These are phyloP conservation scores for Mnemiopsis leidyi DNA, from an alignment of 37 sponge, comb jelly and placozoan species.

Conservation along the genomic window DNA sequence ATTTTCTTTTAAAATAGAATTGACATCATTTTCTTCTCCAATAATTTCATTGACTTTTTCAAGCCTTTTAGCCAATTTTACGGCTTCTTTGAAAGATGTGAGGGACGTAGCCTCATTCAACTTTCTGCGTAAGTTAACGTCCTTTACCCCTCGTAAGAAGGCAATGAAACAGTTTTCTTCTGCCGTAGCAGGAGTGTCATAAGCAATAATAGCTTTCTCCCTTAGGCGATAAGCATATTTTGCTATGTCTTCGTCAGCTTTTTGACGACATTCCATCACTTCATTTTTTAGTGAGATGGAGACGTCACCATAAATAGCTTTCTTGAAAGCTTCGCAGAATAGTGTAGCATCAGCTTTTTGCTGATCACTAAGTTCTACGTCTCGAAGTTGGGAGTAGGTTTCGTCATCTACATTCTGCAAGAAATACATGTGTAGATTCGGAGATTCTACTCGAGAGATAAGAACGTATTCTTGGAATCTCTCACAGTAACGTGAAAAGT, in stretches of 20 bases:
- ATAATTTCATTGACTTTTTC: neutral
- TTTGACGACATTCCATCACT: constrained; percentile 9
- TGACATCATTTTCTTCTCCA: neutral
- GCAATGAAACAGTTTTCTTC: neutral
- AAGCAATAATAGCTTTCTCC: constrained; percentile 20
- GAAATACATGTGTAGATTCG: neutral
- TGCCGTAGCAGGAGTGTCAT: neutral
- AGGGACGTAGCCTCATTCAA: neutral
- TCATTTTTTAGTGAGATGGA: neutral
- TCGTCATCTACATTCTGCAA: neutral
- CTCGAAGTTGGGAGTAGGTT: neutral
- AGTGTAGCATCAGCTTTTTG: neutral
- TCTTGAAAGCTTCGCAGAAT: neutral
- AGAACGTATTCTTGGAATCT: neutral
- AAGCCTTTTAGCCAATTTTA: neutral
- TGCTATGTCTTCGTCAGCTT: neutral
- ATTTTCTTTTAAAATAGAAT: neutral
- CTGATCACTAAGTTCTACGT: neutral
- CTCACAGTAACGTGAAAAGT: neutral
- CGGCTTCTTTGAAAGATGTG: neutral
- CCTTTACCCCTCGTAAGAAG: neutral
- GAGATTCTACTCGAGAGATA: neutral
- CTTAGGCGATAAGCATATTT: neutral
- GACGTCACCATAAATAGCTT: neutral
- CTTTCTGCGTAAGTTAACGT: neutral